phyloP scores from a whole-genome alignment of 2,797 vertebrate species.

The Sciurus carolinensis region DNA sequence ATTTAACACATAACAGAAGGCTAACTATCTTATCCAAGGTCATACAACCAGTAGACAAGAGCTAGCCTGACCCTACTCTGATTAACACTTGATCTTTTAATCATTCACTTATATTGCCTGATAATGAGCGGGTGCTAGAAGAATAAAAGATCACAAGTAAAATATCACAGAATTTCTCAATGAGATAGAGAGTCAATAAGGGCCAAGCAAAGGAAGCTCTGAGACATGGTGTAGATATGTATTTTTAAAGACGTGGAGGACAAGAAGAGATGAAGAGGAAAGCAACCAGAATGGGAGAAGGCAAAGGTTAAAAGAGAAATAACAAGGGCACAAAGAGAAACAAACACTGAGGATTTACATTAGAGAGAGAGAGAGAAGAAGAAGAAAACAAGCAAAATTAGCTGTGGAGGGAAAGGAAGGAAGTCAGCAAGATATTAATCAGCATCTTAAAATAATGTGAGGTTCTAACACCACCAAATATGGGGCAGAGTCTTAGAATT shows the following conservation, averaged over 20 bases:
- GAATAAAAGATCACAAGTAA: not conserved
- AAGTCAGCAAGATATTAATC: not conserved
- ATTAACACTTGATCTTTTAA: constrained; percentile 1
- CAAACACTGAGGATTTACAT: not conserved
- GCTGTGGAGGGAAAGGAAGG: not conserved
- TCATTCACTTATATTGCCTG: not conserved
- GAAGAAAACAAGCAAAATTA: not conserved
- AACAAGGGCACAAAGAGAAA: not conserved
- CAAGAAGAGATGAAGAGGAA: not conserved
- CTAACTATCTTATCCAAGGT: not conserved
- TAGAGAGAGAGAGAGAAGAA: not conserved
- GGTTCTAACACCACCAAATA: not conserved
- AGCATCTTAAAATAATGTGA: not conserved
- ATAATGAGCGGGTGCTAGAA: not conserved
- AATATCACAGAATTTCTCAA: not conserved
- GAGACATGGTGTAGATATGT: not conserved
- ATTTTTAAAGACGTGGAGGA: not conserved
- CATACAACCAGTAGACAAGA: not conserved
- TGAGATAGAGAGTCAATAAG: not conserved
- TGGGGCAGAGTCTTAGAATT: not conserved
- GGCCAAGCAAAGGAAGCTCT: not conserved
- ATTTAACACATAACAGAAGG: not conserved
- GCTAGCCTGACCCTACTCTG: not conserved
- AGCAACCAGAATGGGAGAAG: not conserved
- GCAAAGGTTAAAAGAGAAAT: not conserved